Evolutionary conservation across 2,888 invertebrate species (phyloP), one percentile per base, ranked within the genome.

Genomic region (Drosophila nigricruria): DNA sequence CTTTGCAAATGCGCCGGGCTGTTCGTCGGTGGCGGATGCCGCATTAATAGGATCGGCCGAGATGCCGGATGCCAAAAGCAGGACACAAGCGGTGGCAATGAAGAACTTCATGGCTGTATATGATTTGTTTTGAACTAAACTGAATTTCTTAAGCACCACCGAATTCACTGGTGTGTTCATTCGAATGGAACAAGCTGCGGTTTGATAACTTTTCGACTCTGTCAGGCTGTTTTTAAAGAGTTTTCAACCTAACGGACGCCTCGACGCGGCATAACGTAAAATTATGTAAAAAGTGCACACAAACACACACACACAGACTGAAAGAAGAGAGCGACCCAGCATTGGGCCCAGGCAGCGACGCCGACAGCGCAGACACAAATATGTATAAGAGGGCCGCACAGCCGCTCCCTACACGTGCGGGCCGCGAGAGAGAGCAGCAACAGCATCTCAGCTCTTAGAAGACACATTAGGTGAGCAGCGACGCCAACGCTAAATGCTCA

Each of bases 191-290:
- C 93, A 91, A 92, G 91, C 91, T 91, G 90, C 92, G 92, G 92
- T 92, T 93, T 93, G 93, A 93, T 93, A 93, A 91, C 85, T 92
- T 92, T 92, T 92, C 91, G 87, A 89, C 91, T 89, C 82, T 89
- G 91, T 89, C 92, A 91, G 91, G 89, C 92, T 91, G 93, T 92
- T 93, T 93, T 93, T 93, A 93, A 93, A 92, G 92, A 93, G 90
- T 92, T 91, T 91, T 83, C 82, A 87, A 87, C 73, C 79, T 84
- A 81, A 82, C 84, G 84, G 76, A 81, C 73, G 83, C 83, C 73
- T 76, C 76, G 82, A 66, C 60, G 77, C 84, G 73, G 79, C 79
- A 84, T 87, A 84, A 81, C 85, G 85, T 79, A 73, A 82, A 82
- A 89, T 90, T 88, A 90, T 83, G 83, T 89, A 86, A 87, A 86